phyloP scores from a whole-genome alignment of 2,113 vertebrate genomes.

The Tachycineta bicolor region DNA sequence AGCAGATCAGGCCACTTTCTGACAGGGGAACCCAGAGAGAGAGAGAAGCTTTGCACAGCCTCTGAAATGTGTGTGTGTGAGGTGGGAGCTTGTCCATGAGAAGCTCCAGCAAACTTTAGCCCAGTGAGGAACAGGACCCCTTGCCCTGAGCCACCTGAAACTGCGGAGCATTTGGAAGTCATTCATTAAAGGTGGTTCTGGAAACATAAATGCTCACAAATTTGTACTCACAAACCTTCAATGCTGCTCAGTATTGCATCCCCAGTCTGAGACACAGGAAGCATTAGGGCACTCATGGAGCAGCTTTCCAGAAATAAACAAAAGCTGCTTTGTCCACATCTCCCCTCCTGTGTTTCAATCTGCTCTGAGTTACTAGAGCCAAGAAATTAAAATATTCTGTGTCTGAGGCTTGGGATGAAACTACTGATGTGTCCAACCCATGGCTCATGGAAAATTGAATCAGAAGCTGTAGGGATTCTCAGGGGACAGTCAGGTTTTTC shows the following conservation, averaged over 20 bases:
- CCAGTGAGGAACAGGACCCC: background rate
- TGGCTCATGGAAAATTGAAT: background rate
- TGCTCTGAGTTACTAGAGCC: background rate
- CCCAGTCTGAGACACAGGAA: background rate
- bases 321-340: constrained; percentile 24
- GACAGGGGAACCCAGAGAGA: background rate
- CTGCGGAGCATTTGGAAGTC: background rate
- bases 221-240: background rate
- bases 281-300: background rate
- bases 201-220: background rate
- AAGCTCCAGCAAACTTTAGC: background rate
- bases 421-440: background rate
- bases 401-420: background rate
- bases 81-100: background rate
- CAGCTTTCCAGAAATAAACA: constrained; percentile 45
- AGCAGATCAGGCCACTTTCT: background rate
- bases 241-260: fast-evolving
- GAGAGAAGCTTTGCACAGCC: background rate
- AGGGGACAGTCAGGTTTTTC: background rate
- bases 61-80: background rate
- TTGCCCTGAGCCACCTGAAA: background rate
- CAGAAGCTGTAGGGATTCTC: background rate
- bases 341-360: constrained; percentile 42
- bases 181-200: background rate
- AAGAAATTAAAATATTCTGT: constrained; percentile 13